Base-by-base conservation (phyloP, 2,888 invertebrate genomes). In the Erpobdella octoculata region DNA sequence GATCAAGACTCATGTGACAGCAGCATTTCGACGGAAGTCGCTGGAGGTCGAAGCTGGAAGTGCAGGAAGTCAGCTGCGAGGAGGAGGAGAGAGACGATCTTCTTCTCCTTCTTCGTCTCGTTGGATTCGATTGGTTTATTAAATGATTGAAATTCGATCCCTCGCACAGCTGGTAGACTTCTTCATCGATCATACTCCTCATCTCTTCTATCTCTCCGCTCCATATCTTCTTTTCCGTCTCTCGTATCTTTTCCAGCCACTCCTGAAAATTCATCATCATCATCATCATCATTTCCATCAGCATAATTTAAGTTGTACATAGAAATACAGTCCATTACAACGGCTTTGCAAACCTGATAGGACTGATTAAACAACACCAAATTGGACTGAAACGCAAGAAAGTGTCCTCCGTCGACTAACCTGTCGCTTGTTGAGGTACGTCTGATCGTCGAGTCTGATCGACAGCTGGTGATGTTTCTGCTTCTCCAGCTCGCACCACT, bases 161-260 rank as follows among this genome's bases (percentile, higher is more conserved):
- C 6, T 61, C 75, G 31, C 76, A 73, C 65, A 77, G 76, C 31
- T 71, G 71, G 65, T 75, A 72, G 4, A 78, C 73, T 62, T 73
- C 76, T 25, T 75, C 73, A 33, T 76, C 74, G n/a, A 78, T 68
- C 28, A 74, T 35, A 3, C 59, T 64, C 35, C 75, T 38, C 74
- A 76, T 73, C 33, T 74, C 72, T 12, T 36, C 65, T 38, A 73
- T 53, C 5, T 72, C 75, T 25, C 41, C 37, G 0, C 53, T 62
- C 69, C 71, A 76, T 15, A 76, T 66, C 46, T 71, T 73, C 53
- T 74, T 71, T 48, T 75, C 75, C 1, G 75, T 70, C 38, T 79
- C 78, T 35, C 78, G 77, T 38, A 78, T 78, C 31, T 78, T 77
- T 37, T 75, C 74, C 12, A 76, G 73, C 46, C 77, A 74, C 21